Percentiles rank a stretch among this genome's conserved stretches.
These are phyloP conservation scores for Platypus cylindrus DNA, from an alignment of 2,888 invertebrate genomes.

Conservation along the genomic window DNA sequence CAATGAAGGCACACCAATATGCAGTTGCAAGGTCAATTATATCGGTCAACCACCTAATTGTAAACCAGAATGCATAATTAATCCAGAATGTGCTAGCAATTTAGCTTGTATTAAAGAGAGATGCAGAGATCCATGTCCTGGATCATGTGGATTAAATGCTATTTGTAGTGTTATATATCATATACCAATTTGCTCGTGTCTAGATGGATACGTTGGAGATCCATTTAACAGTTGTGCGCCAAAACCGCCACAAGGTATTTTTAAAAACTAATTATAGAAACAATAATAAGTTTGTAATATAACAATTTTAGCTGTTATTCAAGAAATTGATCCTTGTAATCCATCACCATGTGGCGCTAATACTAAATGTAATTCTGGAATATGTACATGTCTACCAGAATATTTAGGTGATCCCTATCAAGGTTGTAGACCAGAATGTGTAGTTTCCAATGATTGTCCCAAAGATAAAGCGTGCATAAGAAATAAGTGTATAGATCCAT, in stretches of 20 bases:
- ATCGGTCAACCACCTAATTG: constrained; percentile 58
- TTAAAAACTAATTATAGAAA: background rate
- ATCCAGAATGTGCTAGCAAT: constrained; percentile 59
- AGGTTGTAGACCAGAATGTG: constrained; percentile 59
- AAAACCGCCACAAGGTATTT: constrained; percentile 27
- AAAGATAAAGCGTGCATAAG: constrained; percentile 55
- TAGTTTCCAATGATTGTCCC: constrained; percentile 57
- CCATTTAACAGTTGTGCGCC: constrained; percentile 40
- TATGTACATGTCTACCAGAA: constrained; percentile 54
- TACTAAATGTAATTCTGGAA: constrained; percentile 52
- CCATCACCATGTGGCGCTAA: constrained; percentile 54
- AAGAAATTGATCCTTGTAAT: constrained; percentile 31
- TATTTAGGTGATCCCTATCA: constrained; percentile 60
- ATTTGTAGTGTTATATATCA: constrained; percentile 65
- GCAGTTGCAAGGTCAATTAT: constrained; percentile 51
- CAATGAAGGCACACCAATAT: constrained; percentile 46
- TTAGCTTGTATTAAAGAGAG: constrained; percentile 64
- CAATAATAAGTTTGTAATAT: background rate
- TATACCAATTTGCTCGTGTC: constrained; percentile 62
- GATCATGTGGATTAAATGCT: constrained; percentile 60
- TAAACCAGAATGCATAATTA: constrained; percentile 58
- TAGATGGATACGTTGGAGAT: constrained; percentile 55
- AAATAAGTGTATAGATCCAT: constrained; percentile 57
- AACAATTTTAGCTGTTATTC: constrained; percentile 16
- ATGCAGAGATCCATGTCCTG: constrained; percentile 66